Base-by-base conservation (phyloP, 2,797 vertebrate species). In the Simalia tracyae region DNA sequence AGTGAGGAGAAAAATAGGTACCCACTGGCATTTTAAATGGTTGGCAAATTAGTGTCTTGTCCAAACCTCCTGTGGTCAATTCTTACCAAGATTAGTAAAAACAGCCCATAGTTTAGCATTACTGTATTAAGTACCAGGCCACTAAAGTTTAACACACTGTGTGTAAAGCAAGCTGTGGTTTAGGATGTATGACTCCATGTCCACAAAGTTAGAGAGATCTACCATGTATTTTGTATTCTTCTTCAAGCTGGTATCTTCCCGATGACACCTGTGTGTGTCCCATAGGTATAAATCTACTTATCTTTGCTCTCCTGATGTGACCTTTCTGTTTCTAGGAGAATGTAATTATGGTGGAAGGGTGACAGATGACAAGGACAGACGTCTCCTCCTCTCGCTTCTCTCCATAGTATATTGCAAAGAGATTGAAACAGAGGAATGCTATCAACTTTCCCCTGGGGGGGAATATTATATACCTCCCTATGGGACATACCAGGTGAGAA, bases 271-370 rank as follows among this genome's bases (percentile, higher is more conserved):
- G 36, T 4, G 8, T 76, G 9, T 24, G 19, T 81, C 36, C 22
- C 6, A 9, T 36, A 9, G 31, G 59, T 31, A 11, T 68, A 89
- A 84, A 85, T 46, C 7, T 8, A 59, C n/a, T 91, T 95, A 6
- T 17, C 9, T 0, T 0, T 92, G 90, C 93, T 61, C 31, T 94
- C 11, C 54, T 85, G 64, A 0, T 90, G 91, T 90, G 92, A 81
- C 95, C 59, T 95, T 84, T 84, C 4, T 54, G 93, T 92, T 94
- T 84, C 60, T 91, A 99, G 99, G 99, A 57, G 99, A 99, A 97
- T 99, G 99, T 95, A 99, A 99, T 97, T 99, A 99, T 2, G 99
- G 99, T 59, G 99, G 99, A 1, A 97, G 99, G 97, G 99, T 99
- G 95, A 99, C 99, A 2, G 99, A 99, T 94, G 99, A 99, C 95